These are phyloP conservation scores for Pollicipes pollicipes DNA, from an alignment of 1,140 invertebrate species.

Conservation along the genomic window DNA sequence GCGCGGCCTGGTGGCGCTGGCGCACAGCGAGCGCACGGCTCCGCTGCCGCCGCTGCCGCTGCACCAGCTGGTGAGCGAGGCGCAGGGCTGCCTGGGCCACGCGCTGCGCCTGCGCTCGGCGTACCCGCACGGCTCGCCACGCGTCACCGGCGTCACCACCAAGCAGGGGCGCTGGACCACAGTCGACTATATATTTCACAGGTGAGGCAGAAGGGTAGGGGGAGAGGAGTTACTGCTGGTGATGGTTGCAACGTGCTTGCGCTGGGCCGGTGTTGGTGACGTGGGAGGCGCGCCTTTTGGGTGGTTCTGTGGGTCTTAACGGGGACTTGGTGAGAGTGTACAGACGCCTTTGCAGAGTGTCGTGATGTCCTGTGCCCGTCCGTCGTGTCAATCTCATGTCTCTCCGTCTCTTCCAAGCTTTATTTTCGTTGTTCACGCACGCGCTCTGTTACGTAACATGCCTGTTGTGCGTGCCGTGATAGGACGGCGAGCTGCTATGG, in stretches of 20 bases:
- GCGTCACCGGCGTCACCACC: constrained; percentile 24
- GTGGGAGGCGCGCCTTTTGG: too few species aligned
- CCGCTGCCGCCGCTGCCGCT: constrained; percentile 6
- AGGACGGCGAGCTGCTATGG: too few species aligned
- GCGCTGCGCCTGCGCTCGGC: constrained; percentile 24
- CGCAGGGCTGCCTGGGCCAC: constrained; percentile 23
- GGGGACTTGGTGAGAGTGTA: neutral
- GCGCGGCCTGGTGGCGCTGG: constrained; percentile 9
- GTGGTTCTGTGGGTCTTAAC: too few species aligned
- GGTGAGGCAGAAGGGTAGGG: neutral
- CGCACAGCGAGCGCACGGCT: neutral
- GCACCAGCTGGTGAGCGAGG: constrained; percentile 10
- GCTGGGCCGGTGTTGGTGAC: too few species aligned
- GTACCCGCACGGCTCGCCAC: constrained; percentile 20
- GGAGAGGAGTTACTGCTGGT: neutral
- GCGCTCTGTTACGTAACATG: too few species aligned
- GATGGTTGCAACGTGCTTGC: neutral
- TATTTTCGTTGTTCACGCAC: too few species aligned
- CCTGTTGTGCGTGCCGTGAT: too few species aligned
- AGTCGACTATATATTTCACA: neutral
- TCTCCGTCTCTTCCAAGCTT: too few species aligned
- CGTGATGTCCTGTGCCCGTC: neutral
- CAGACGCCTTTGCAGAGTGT: neutral
- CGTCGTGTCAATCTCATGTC: too few species aligned
- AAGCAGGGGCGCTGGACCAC: neutral